Conservation (phyloP, 2,113 vertebrate genomes). For the Melanerpes formicivorus region DNA sequence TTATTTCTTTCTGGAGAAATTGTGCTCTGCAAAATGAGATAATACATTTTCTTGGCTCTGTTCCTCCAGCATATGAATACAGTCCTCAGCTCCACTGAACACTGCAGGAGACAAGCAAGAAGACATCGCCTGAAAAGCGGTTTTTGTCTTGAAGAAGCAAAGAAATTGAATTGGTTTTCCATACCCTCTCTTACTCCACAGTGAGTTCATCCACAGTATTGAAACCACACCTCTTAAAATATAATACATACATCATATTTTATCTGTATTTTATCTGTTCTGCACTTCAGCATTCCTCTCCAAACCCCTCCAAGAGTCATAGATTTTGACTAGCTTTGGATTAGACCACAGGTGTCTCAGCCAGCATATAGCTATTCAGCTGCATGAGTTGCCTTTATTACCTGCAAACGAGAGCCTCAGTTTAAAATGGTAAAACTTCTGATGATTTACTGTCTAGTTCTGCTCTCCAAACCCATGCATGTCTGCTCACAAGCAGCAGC, state of each 20-base stretch:
- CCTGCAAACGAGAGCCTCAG: not conserved
- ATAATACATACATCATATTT: not conserved
- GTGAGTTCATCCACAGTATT: slow-evolving; percentile 4
- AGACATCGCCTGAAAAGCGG: slow-evolving; percentile 4
- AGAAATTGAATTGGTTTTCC: slow-evolving; percentile 38
- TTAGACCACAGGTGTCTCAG: not conserved
- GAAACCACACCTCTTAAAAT: not conserved
- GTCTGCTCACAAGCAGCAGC: not conserved
- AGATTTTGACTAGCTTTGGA: not conserved
- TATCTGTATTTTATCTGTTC: not conserved
- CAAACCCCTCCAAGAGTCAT: not conserved
- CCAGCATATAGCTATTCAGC: not conserved
- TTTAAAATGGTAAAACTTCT: not conserved
- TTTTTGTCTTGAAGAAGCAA: not conserved
- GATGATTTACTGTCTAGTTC: not conserved
- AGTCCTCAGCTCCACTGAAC: not conserved
- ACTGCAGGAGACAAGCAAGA: slow-evolving; percentile 10
- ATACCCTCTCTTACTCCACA: not conserved
- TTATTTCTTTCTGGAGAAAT: slow-evolving; percentile 60
- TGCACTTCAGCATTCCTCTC: not conserved
- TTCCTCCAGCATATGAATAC: not conserved
- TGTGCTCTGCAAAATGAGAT: slow-evolving; percentile 35
- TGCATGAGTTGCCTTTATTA: not conserved
- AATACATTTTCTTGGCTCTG: slow-evolving; percentile 45
- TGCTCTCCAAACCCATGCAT: not conserved